A percentile compares a stretch with the other conserved stretches of the same genome.
Evolutionary conservation across 2,797 vertebrate genomes (phyloP).

Genomic region (Sebastes matsubarae): DNA sequence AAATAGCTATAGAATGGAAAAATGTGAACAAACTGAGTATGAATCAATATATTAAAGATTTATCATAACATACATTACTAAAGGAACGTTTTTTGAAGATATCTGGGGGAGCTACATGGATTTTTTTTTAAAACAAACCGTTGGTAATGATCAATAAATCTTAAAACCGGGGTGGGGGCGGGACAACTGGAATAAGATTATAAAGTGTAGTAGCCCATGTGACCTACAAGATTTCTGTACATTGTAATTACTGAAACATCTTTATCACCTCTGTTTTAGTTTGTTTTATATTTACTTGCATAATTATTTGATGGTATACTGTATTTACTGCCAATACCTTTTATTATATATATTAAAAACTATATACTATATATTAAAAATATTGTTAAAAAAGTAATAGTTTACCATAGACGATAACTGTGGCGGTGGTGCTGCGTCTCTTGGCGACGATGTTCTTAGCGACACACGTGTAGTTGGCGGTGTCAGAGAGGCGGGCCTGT

Average conservation of each 20-base stretch:
- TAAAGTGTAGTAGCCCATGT: too few relatives aligned
- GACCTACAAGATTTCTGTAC: too few relatives aligned
- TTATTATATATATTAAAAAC: not conserved
- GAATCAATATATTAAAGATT: not conserved
- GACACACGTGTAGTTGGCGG: conserved; percentile 97
- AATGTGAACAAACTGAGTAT: not conserved
- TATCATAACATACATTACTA: too few relatives aligned
- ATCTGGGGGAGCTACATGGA: too few relatives aligned
- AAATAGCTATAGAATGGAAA: not conserved
- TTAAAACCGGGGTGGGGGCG: too few relatives aligned
- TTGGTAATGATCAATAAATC: too few relatives aligned
- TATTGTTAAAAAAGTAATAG: not conserved
- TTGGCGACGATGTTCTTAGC: conserved; percentile 99
- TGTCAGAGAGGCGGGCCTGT: conserved; percentile 96
- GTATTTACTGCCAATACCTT: not conserved
- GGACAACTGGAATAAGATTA: too few relatives aligned
- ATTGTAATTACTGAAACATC: too few relatives aligned
- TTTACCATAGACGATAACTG: conserved; percentile 96
- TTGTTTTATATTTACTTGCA: not conserved
- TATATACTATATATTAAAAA: not conserved
- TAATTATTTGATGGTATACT: not conserved
- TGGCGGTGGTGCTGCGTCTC: conserved; percentile 95
- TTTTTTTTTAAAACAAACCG: too few relatives aligned
- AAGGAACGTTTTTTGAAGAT: too few relatives aligned
- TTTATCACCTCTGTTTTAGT: not conserved